Evolutionary conservation across 2,797 vertebrate species (phyloP).

Genomic region (Hydrocynus forskahlii): DNA sequence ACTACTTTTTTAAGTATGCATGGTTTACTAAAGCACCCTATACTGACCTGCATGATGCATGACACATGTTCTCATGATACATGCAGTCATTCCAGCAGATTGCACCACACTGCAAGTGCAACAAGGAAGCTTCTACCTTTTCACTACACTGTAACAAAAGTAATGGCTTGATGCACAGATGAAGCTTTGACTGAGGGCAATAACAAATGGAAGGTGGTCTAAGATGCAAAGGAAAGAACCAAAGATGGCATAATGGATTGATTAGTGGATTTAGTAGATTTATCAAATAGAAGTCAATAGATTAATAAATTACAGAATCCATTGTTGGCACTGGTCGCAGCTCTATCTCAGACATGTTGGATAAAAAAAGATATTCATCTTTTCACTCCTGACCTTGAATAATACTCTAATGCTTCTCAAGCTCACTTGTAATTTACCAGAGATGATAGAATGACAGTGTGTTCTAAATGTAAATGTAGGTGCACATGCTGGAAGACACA

Average conservation of each 20-base stretch:
- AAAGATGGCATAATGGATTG: neutral
- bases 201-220: neutral
- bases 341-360: neutral
- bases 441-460: constrained; percentile 18
- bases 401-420: neutral
- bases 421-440: neutral
- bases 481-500: neutral
- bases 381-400: constrained; percentile 2
- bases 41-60: neutral
- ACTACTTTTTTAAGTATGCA: too few species aligned
- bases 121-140: too few species aligned
- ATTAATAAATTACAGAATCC: neutral
- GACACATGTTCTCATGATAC: neutral
- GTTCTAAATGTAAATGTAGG: constrained; percentile 29
- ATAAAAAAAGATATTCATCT: neutral
- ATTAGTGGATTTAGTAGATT: neutral
- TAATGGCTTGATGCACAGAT: neutral
- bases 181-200: neutral
- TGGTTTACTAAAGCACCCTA: neutral
- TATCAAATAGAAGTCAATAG: neutral
- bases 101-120: too few species aligned
- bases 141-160: too few species aligned
- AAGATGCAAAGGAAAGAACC: too few species aligned
- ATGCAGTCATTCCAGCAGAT: too few species aligned
- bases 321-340: neutral